These are phyloP conservation scores for Odontophorus gujanensis DNA, from an alignment of 2,113 vertebrate genomes.

Conservation along the genomic window DNA sequence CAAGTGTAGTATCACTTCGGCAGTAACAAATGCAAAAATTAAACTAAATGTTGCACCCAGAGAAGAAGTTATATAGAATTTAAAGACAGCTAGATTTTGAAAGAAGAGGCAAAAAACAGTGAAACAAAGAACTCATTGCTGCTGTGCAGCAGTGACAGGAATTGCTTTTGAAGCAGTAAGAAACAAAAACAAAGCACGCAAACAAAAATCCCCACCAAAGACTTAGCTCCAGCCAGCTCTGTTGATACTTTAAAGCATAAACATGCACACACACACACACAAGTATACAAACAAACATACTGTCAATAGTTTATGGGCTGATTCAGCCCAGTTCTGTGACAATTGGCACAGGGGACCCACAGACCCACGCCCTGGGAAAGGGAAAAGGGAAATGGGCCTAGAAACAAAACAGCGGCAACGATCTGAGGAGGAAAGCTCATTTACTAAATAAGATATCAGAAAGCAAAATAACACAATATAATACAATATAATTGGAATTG, in stretches of 20 bases:
- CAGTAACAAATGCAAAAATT: neutral
- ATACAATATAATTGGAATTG: too few relatives aligned
- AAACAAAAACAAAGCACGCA: neutral
- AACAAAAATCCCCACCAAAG: neutral
- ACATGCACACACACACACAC: neutral
- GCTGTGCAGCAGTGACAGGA: neutral
- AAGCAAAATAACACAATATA: too few relatives aligned
- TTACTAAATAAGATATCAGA: too few relatives aligned
- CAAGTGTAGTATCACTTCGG: neutral
- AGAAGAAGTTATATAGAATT: neutral
- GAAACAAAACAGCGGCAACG: too few relatives aligned
- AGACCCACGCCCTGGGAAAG: too few relatives aligned
- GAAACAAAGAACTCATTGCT: neutral
- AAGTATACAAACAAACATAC: neutral
- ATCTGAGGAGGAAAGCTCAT: too few relatives aligned
- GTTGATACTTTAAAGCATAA: neutral
- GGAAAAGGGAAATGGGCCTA: too few relatives aligned
- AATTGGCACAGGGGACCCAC: too few relatives aligned
- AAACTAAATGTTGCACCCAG: neutral
- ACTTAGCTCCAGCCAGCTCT: neutral
- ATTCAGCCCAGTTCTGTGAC: too few relatives aligned
- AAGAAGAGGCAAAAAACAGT: neutral
- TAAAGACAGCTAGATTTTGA: neutral
- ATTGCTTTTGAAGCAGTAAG: neutral
- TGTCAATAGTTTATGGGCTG: too few relatives aligned